Base-by-base conservation (phyloP, 2,888 invertebrate species). In the Phymatocera aterrima region DNA sequence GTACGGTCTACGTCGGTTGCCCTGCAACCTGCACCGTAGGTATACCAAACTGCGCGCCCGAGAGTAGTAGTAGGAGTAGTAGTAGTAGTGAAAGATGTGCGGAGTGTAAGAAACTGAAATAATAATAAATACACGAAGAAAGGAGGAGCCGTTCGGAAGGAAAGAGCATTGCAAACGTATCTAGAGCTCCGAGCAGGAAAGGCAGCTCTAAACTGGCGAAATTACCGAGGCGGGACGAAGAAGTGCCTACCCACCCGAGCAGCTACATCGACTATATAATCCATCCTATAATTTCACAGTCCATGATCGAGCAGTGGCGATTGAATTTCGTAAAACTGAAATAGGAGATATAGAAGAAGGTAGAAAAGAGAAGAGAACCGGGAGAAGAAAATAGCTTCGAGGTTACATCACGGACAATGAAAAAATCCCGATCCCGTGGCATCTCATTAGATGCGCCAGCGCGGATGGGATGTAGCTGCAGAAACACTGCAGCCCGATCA, bases 221-320 rank as follows among this genome's bases (percentile, higher is more conserved):
- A 51, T 48, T 21, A 72, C 72, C 72, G n/a, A 54, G 28, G 18
- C 72, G 72, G 31, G 51, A 72, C 54, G 34, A 54, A 72, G 72
- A 72, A 31, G 72, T 72, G n/a, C 43, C n/a, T 64, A 64, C 61
- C 18, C 68, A 43, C 43, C n/a, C 24, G 68, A 64, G 18, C 46
- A 31, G 37, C n/a, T 21, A 64, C 37, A n/a, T n/a, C n/a, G n/a
- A n/a, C 61, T 37, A 37, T 43, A 6, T 12, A 12, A 43, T 8
- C 68, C 31, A 68, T 68, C 68, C 68, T 28, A 68, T 68, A 68
- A 68, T 68, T 68, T 68, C 68, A 68, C 68, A 68, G 46, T 68
- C 46, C n/a, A 46, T 68, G 46, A 34, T n/a, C n/a, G n/a, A n/a
- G n/a, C 43, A 15, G 31, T n/a, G 15, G n/a, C 43, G 68, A 46